phyloP scores from a whole-genome alignment of 1,140 invertebrate genomes.

The Zaprionus lachaisei region DNA sequence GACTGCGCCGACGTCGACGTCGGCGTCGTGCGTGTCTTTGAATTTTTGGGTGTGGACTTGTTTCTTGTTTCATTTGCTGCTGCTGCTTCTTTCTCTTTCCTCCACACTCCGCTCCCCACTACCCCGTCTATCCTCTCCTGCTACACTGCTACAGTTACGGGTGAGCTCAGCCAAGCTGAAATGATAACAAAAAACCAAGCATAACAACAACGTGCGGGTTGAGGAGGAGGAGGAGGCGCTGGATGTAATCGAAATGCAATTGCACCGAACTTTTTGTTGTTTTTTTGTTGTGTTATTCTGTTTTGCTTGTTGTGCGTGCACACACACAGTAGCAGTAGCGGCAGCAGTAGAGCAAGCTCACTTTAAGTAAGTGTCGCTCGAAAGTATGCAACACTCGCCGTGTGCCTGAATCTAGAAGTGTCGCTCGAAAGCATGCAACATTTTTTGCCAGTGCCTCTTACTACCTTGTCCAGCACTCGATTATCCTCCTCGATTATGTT shows the following conservation, averaged over 20 bases:
- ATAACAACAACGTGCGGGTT: slow-evolving; percentile 20
- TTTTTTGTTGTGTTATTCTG: slow-evolving; percentile 32
- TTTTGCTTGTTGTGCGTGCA: background rate
- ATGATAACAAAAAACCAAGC: slow-evolving; percentile 20
- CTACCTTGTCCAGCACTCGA: background rate
- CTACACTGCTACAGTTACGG: background rate
- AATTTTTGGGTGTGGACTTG: slow-evolving; percentile 81
- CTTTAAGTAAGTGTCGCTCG: slow-evolving; percentile 3
- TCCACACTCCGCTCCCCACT: background rate
- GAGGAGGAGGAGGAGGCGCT: background rate
- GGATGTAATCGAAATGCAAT: slow-evolving; percentile 39
- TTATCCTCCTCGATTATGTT: slow-evolving; percentile 4
- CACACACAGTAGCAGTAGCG: background rate
- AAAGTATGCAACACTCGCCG: slow-evolving; percentile 29
- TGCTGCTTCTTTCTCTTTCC: slow-evolving; percentile 19
- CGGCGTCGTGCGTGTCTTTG: slow-evolving; percentile 73
- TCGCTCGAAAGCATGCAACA: slow-evolving; percentile 39
- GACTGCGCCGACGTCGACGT: slow-evolving; percentile 35
- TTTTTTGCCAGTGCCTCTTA: slow-evolving; percentile 19
- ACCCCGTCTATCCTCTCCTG: background rate
- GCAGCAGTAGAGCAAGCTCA: background rate
- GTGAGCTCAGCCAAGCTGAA: slow-evolving; percentile 31
- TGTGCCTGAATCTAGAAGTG: slow-evolving; percentile 21
- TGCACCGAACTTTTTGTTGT: slow-evolving; percentile 6
- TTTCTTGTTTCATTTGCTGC: slow-evolving; percentile 73